phyloP scores from a whole-genome alignment of 2,888 invertebrate genomes.

The Oligia strigilis region DNA sequence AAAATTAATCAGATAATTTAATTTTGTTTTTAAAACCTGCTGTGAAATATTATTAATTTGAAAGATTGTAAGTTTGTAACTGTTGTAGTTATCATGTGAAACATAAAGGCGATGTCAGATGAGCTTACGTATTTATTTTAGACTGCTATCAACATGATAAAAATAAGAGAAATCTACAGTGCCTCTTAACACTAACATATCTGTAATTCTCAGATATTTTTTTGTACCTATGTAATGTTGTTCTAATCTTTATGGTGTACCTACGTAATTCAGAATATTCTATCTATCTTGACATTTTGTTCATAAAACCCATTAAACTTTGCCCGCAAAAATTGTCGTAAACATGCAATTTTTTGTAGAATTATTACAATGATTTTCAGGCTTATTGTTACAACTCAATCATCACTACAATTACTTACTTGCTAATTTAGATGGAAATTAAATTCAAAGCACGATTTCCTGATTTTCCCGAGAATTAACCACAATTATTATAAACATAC shows the following conservation, averaged over 20 bases:
- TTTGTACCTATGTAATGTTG: neutral
- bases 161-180: neutral
- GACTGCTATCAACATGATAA: neutral
- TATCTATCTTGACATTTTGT: neutral
- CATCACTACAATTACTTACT: neutral
- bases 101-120: neutral
- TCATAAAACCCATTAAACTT: neutral
- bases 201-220: neutral
- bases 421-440: neutral
- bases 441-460: neutral
- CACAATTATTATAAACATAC: neutral
- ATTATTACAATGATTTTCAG: neutral
- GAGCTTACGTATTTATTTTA: neutral
- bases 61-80: neutral
- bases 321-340: neutral
- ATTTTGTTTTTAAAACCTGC: neutral
- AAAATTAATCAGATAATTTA: neutral
- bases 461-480: neutral
- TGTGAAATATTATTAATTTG: neutral
- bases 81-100: too few species aligned
- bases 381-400: neutral
- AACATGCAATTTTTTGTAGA: neutral
- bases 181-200: neutral
- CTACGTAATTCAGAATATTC: neutral
- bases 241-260: neutral